Percentiles rank a stretch among this genome's conserved stretches.
Conservation (phyloP, 23 tunicate genomes). For the Halocynthia roretzi region DNA sequence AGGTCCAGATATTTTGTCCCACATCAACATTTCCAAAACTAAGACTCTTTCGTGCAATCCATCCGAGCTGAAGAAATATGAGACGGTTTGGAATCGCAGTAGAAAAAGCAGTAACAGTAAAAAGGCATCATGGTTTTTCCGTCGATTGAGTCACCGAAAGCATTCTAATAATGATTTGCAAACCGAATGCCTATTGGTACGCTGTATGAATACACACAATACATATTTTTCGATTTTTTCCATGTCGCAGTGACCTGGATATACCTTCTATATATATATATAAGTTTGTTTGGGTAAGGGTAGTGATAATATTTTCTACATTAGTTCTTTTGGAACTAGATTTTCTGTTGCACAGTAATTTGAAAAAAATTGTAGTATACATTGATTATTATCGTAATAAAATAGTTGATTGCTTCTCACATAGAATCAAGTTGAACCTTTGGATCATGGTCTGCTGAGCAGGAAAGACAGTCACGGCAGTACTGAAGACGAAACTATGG, state of each 20-base stretch:
- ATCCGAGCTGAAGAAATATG: neutral
- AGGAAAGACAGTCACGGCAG: slow-evolving; percentile 22
- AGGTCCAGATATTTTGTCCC: slow-evolving; percentile 2
- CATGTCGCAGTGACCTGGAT: too few relatives aligned
- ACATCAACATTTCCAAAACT: neutral
- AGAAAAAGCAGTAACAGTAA: neutral
- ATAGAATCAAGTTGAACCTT: slow-evolving; percentile 23
- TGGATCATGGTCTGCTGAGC: slow-evolving; percentile 10
- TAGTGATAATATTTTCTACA: too few relatives aligned
- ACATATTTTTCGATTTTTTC: too few relatives aligned
- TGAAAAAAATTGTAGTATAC: too few relatives aligned
- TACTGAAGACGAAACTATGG: slow-evolving; percentile 13
- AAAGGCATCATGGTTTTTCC: slow-evolving; percentile 3
- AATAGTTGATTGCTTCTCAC: neutral
- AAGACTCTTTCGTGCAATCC: neutral
- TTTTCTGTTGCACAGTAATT: too few relatives aligned
- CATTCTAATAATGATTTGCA: neutral
- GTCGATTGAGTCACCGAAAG: neutral
- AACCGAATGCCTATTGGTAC: neutral
- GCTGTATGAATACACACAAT: too few relatives aligned
- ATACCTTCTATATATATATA: too few relatives aligned
- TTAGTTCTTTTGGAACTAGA: too few relatives aligned
- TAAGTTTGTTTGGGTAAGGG: too few relatives aligned
- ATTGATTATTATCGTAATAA: too few relatives aligned
- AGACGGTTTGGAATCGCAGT: neutral